Base-by-base conservation (phyloP, 1,140 invertebrate genomes). In the Papilio xuthus region DNA sequence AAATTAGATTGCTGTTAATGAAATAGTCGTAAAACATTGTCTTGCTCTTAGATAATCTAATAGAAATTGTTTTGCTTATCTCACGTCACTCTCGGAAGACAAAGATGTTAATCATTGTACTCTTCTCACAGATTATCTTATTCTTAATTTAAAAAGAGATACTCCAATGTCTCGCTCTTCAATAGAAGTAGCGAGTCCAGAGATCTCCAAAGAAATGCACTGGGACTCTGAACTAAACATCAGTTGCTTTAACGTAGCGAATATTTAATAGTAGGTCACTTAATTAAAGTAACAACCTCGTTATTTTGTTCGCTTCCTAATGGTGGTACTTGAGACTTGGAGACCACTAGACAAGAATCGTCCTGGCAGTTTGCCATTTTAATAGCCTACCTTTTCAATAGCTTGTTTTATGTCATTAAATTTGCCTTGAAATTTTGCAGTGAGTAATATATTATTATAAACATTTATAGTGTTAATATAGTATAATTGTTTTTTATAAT, bases 1-100 rank as follows among this genome's bases (percentile, higher is more conserved):
- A 74, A 79, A 41, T 78, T 37, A 78, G 82, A 67, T 75, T 72
- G 73, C 28, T 77, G 79, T 71, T 84, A 83, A 83, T 84, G 79
- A 78, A 80, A 78, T 82, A 32, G 23, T 32, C 60, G 60, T 28
- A 67, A 28, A 67, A 67, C 60, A 67, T 32, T 67, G 60, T 67
- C 60, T 67, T 32, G 13, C 26, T 67, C 13, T 67, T 67, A 67
- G 60, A 67, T 18, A 28, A 67, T 60, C 18, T 20, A 13, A 60
- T 60, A 6, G 23, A 60, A 26, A 60, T 26, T 60, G 53, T 56
- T 56, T 26, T 60, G 56, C 23, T 60, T 60, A 13, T 60, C 56
- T 18, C 56, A 60, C 56, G 56, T 26, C 56, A 60, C 20, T 60
- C 56, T 60, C 20, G 26, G 23, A 2, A 23, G 53, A 56, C n/a